Base-by-base conservation (phyloP, 1,140 invertebrate species). In the Pollicipes pollicipes region DNA sequence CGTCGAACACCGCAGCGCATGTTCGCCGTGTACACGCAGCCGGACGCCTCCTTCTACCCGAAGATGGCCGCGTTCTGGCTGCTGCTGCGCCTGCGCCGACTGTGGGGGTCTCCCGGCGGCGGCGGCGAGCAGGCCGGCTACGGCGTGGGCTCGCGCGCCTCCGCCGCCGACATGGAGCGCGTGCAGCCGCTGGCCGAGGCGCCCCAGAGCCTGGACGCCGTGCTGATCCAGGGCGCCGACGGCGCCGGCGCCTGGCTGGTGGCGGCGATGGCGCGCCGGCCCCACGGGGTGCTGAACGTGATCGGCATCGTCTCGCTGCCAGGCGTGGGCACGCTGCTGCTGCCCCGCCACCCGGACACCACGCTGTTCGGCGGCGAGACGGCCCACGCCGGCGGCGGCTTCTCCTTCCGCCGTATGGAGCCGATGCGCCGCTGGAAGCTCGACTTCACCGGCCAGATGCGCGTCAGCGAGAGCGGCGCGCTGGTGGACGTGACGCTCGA, bases 101-200 rank as follows among this genome's bases (percentile, higher is more conserved):
- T n/a, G n/a, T n/a, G n/a, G n/a, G n/a, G n/a, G n/a, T n/a, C n/a
- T n/a, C n/a, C 27, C 2, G 70, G 26, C 28, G 66, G 70, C 3
- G 30, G n/a, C 4, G n/a, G 75, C 66, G 21, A 72, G 21, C 71
- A 70, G 68, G 78, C 78, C 63, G 79, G 79, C 1, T 79, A 79
- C 73, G 79, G 79, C 4, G 71, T 77, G 32, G 75, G 72, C 66
- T 80, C 79, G 17, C 76, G 77, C 68, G 75, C 66, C 28, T 74
- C 70, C 21, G 72, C 74, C 0, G 77, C 75, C 64, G 77, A 78
- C 29, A 80, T 80, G 79, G 79, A 80, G 16, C 75, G 75, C 68
- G 71, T 74, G 16, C 79, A 80, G 72, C 69, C 28, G 26, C 74
- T 80, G 17, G 27, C 27, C 27, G 30, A 30, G 17, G 32, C 13